Base-by-base conservation (phyloP, 2,888 invertebrate genomes). In the Cephalotes varians region DNA sequence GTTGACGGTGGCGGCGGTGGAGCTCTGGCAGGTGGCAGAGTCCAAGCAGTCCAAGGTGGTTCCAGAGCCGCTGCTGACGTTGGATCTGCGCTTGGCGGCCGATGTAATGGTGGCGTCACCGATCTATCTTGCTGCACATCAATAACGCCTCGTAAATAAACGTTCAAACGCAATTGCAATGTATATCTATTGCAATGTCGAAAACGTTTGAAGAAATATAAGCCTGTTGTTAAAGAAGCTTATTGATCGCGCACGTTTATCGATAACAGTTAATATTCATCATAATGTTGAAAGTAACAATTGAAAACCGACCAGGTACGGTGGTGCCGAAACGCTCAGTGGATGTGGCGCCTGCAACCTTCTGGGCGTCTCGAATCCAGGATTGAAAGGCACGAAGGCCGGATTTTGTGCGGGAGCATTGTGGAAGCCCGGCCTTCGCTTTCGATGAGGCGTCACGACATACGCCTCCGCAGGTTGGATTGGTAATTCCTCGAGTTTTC, bases 351-450 rank as follows among this genome's bases (percentile, higher is more conserved):
- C 96, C 47, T 96, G 96, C 82, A 96, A 95, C 67, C 96, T 88
- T 95, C 60, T 96, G 95, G 87, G 93, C 83, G 94, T 93, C 85
- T 94, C 93, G 93, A 95, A 94, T 86, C 95, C 92, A 85, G 95
- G 91, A 94, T 95, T 92, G 93, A 97, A 98, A 83, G 98, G 97
- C 87, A 98, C 97, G 93, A 98, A 98, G 54, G 98, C 97, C 85
- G 98, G 97, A 95, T 98, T 98, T 93, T 98, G 98, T 86, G 97
- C 97, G 28, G 98, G 98, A 49, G 98, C 97, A 93, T 98, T 98
- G 94, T 98, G 98, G 92, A 98, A 98, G 72, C 98, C 98, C 0
- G 98, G 98, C 93, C 98, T 95, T 93, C 98, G 95, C 95, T 98
- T 98, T 90, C 98, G 95, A 95, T 98, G 98, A 15, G 98, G 98